Evolutionary conservation across 1,140 invertebrate genomes (phyloP).

Genomic region (Anagrus nilaparvatae): DNA sequence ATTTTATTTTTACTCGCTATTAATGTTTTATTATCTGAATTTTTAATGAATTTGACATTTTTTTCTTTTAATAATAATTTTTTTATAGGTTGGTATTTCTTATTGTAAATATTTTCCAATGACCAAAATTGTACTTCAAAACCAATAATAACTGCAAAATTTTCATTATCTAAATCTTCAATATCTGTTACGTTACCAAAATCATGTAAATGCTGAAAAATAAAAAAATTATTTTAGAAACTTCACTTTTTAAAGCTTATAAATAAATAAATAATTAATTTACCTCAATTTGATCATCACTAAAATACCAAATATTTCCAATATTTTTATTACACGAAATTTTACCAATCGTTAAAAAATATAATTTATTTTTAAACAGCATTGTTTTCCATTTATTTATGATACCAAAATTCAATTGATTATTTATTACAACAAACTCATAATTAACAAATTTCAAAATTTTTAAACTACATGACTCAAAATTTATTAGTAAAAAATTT

Average conservation of each 20-base stretch:
- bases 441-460: constrained; percentile 19
- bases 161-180: constrained; percentile 16
- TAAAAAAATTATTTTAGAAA: constrained; percentile 4
- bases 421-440: constrained; percentile 17
- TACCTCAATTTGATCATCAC: constrained; percentile 23
- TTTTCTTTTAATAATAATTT: constrained; percentile 2
- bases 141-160: constrained; percentile 16
- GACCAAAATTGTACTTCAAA: constrained; percentile 16
- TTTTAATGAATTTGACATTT: constrained; percentile 14
- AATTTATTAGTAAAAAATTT: constrained; percentile 35
- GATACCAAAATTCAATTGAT: constrained; percentile 22
- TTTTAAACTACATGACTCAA: constrained; percentile 22
- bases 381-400: constrained; percentile 30
- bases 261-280: constrained; percentile 8
- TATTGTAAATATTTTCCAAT: constrained; percentile 8
- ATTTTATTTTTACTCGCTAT: constrained; percentile 10
- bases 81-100: constrained; percentile 1
- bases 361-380: constrained; percentile 21
- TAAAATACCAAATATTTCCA: constrained; percentile 38
- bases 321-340: constrained; percentile 15
- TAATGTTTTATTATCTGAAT: constrained; percentile 6
- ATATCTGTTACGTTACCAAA: constrained; percentile 19
- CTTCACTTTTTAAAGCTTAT: not conserved
- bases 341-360: constrained; percentile 29
- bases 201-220: constrained; percentile 22